These are phyloP conservation scores for Potamilus streckersoni DNA, from an alignment of 1,140 invertebrate species.

Conservation along the genomic window DNA sequence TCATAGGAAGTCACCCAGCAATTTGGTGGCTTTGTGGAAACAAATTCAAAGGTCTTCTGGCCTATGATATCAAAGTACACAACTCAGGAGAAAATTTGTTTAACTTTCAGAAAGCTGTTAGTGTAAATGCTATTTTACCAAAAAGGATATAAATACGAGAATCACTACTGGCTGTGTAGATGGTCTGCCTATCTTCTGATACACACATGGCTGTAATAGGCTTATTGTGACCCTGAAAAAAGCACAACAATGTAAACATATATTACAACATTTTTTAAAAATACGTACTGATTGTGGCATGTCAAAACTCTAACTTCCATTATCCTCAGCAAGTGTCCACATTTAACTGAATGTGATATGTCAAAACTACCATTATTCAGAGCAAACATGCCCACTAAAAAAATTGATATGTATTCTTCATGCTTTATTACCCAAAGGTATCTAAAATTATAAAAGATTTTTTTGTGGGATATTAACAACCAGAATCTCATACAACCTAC, in stretches of 20 bases:
- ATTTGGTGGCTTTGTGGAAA: too few relatives aligned
- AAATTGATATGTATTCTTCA: too few relatives aligned
- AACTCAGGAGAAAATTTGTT: too few relatives aligned
- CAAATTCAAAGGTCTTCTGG: too few relatives aligned
- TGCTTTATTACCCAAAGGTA: too few relatives aligned
- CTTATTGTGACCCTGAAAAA: conserved; percentile 91
- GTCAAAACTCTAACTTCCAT: background rate
- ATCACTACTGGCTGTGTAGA: conserved; percentile 95
- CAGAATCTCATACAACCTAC: too few relatives aligned
- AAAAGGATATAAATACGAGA: conserved; percentile 77
- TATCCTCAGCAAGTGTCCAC: background rate
- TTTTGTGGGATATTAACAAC: too few relatives aligned
- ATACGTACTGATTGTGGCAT: background rate
- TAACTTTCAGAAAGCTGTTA: too few relatives aligned
- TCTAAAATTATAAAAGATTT: too few relatives aligned
- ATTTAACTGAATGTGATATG: background rate
- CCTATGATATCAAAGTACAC: too few relatives aligned
- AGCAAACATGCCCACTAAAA: background rate
- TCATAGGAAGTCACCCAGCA: too few relatives aligned
- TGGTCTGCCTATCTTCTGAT: conserved; percentile 79
- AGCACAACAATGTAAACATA: conserved; percentile 5
- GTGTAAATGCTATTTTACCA: too few relatives aligned
- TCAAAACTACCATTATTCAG: background rate
- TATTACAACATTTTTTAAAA: background rate
- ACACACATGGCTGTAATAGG: conserved; percentile 93